Evolutionary conservation across 2,113 vertebrate genomes (phyloP), one percentile per base, ranked within the genome.

Genomic region (Anas platyrhynchos): DNA sequence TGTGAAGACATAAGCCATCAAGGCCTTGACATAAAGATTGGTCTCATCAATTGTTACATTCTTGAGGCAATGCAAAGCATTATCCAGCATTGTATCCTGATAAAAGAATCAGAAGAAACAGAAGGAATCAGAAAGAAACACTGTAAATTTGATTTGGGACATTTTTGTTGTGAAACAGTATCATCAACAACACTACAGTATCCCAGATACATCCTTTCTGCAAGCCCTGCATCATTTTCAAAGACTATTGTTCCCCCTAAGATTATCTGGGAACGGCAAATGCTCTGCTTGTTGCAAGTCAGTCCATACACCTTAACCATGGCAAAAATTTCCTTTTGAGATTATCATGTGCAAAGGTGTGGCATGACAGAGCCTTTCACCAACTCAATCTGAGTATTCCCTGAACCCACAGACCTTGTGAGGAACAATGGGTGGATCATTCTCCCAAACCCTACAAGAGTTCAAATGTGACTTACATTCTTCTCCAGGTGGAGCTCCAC

Each of bases 401-500:
- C 27, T 73, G 71, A 44, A 83, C 38, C 34, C 21, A 23, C 25
- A 29, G 5, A 0, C 7, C 13, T 9, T 41, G 25, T 44, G 2
- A 76, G 18, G 13, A 83, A 66, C 38, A 46, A 74, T 62, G 14
- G 23, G 4, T 43, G 13, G 5, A 72, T 31, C 15, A 44, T 1
- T 2, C 8, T 84, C 22, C 26, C 54, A 76, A 54, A 32, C 18
- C 55, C 75, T 68, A 32, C 22, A 43, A 26, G 52, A 48, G 13
- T 44, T 91, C 9, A 5, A 11, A 21, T 38, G n/a, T 97, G 96
- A 69, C 97, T 93, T 58, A 86, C 89, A 4, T 98, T 87, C 20
- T 41, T 84, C 59, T 96, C 69, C 81, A 91, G 31, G 3, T 89
- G 91, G n/a, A 98, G 94, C 74, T 99, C 98, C 94, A 98, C 46